Evolutionary conservation across 1,140 invertebrate genomes (phyloP).

Genomic region (Drosophila sproati): DNA sequence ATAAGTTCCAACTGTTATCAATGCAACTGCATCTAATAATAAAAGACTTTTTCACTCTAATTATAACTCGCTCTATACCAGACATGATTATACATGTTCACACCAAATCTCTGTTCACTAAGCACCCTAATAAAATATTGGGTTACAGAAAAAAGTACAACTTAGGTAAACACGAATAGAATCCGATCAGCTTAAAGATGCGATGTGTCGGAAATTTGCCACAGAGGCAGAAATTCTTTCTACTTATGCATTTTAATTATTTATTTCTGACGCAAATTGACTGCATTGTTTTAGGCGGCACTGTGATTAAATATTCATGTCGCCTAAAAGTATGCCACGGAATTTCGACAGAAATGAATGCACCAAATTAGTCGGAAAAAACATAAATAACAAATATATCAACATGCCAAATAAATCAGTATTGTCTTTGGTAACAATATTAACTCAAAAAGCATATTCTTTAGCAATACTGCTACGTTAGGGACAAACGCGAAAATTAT

Average conservation of each 20-base stretch:
- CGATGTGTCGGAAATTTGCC: too few relatives aligned
- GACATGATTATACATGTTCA: conserved; percentile 2
- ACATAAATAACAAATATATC: too few relatives aligned
- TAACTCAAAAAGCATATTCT: too few relatives aligned
- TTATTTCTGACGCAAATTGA: background rate
- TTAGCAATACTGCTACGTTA: too few relatives aligned
- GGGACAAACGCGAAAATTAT: too few relatives aligned
- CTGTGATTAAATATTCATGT: background rate
- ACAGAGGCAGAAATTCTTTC: too few relatives aligned
- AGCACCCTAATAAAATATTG: too few relatives aligned
- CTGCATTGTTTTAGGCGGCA: background rate
- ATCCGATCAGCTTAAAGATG: background rate
- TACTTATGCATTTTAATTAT: too few relatives aligned
- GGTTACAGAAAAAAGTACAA: conserved; percentile 26
- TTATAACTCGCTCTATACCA: background rate
- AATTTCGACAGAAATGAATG: background rate
- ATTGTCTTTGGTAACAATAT: too few relatives aligned
- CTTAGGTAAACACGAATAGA: background rate
- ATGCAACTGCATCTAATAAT: background rate
- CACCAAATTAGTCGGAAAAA: too few relatives aligned
- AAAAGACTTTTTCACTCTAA: background rate
- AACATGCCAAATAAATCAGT: too few relatives aligned
- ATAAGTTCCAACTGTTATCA: background rate
- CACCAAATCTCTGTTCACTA: background rate
- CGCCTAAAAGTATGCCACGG: conserved; percentile 24